Evolutionary conservation across 1,140 invertebrate species (phyloP).

Genomic region (Cylas formicarius): DNA sequence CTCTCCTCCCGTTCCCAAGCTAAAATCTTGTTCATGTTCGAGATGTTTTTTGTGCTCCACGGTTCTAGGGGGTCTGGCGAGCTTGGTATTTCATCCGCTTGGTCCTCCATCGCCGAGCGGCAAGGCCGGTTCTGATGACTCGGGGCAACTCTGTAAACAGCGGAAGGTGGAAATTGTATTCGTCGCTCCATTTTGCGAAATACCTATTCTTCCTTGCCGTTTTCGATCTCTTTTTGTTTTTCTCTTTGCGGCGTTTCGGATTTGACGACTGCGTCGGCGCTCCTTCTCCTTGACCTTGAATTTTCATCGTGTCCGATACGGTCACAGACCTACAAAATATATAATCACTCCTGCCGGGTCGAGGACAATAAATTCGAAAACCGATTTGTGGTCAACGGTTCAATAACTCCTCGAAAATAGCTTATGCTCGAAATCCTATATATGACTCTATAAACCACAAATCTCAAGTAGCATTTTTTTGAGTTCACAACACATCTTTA

Average conservation of each 20-base stretch:
- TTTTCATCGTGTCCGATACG: slow-evolving; percentile 21
- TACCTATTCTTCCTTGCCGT: slow-evolving; percentile 44
- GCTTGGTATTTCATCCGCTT: slow-evolving; percentile 8
- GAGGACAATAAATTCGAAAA: slow-evolving; percentile 9
- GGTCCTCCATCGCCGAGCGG: slow-evolving; percentile 29
- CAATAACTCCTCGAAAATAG: slow-evolving; percentile 16
- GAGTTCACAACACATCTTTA: not conserved
- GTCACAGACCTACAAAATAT: slow-evolving; percentile 22
- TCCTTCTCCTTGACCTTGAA: slow-evolving; percentile 31
- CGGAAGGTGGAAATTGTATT: not conserved
- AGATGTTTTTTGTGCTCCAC: slow-evolving; percentile 63
- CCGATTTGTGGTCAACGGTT: slow-evolving; percentile 17
- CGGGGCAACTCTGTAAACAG: slow-evolving; percentile 43
- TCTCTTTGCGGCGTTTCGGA: slow-evolving; percentile 20
- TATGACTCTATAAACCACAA: not conserved
- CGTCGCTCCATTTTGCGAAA: not conserved
- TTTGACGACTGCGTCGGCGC: slow-evolving; percentile 24
- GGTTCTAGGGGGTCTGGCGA: slow-evolving; percentile 60
- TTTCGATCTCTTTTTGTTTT: slow-evolving; percentile 39
- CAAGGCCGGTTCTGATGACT: slow-evolving; percentile 24
- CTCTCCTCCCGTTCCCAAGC: slow-evolving; percentile 48
- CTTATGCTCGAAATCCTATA: not conserved
- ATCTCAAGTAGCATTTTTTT: slow-evolving; percentile 6
- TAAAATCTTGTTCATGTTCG: slow-evolving; percentile 65
- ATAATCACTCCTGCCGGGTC: not conserved